These are phyloP conservation scores for Drosophila mettleri DNA, from an alignment of 2,888 invertebrate genomes.

Conservation along the genomic window DNA sequence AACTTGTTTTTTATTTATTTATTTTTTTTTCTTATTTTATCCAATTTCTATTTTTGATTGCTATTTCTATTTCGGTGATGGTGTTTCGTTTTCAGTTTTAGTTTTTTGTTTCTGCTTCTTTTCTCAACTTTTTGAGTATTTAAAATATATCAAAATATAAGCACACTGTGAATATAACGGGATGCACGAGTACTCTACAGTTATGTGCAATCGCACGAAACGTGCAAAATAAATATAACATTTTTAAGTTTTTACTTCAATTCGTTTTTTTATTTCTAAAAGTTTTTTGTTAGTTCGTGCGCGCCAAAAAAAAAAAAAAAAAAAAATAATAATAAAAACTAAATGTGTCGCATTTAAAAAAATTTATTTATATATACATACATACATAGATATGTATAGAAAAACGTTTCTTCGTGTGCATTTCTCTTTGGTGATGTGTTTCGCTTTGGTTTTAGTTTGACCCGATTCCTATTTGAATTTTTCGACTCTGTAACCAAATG, in stretches of 20 bases:
- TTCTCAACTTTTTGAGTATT: conserved; percentile 16
- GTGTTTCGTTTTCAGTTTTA: conserved; percentile 32
- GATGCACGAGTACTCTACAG: conserved; percentile 12
- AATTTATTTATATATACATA: no score
- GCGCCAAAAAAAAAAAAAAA: conserved; percentile 26
- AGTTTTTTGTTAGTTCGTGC: conserved; percentile 35
- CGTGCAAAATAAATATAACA: conserved; percentile 46
- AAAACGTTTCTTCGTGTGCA: conserved; percentile 50
- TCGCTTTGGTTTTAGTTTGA: conserved; percentile 51
- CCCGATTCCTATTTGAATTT: conserved; percentile 66
- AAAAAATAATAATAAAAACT: conserved; percentile 1
- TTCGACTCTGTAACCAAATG: conserved; percentile 52
- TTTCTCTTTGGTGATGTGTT: conserved; percentile 47
- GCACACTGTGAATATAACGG: conserved; percentile 8
- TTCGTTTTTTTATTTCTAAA: conserved; percentile 6
- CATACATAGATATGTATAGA: background rate
- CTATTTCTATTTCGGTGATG: conserved; percentile 50
- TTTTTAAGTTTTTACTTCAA: conserved; percentile 1
- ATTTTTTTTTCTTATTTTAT: conserved; percentile 16
- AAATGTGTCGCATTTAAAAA: conserved; percentile 31
- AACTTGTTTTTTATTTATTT: conserved; percentile 20
- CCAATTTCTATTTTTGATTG: conserved; percentile 45
- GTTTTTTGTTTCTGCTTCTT: no score
- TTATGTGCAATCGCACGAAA: conserved; percentile 58
- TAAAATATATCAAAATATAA: conserved; percentile 19